Conservation (phyloP, 2,113 vertebrate species). For the Phaethon lepturus region DNA sequence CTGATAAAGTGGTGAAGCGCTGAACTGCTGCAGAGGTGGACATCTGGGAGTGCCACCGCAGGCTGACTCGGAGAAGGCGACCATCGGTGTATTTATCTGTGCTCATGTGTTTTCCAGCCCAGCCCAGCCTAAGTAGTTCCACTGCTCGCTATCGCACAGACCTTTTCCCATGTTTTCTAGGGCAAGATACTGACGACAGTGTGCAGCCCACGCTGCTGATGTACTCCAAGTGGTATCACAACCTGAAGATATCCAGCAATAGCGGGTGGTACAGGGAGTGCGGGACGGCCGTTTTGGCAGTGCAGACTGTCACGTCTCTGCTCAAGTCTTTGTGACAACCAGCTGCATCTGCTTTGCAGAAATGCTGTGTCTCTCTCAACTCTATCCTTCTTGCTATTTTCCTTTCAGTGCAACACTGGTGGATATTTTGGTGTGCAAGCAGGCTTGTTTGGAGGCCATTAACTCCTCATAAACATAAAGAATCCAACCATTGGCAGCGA, state of each 20-base stretch:
- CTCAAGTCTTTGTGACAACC: background rate
- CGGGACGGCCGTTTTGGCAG: background rate
- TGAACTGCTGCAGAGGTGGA: background rate
- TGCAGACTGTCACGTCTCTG: background rate
- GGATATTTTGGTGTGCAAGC: background rate
- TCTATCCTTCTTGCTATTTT: background rate
- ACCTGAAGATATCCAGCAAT: background rate
- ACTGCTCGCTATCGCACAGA: background rate
- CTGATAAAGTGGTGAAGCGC: background rate
- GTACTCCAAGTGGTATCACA: background rate
- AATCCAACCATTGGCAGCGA: background rate
- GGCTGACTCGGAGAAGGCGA: background rate
- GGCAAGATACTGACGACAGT: fast-evolving
- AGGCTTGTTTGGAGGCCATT: background rate
- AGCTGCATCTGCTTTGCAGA: background rate
- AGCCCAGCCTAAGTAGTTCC: background rate
- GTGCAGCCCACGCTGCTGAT: background rate
- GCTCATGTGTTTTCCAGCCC: background rate
- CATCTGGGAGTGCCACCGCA: fast-evolving
- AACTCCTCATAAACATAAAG: background rate
- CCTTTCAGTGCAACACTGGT: background rate
- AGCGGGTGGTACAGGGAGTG: background rate
- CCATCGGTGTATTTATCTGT: background rate
- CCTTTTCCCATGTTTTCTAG: background rate
- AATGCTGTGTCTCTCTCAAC: background rate